Percentiles rank a stretch among this genome's conserved stretches.
phyloP scores from a whole-genome alignment of 2,113 vertebrate species.

The Seriola aureovittata region DNA sequence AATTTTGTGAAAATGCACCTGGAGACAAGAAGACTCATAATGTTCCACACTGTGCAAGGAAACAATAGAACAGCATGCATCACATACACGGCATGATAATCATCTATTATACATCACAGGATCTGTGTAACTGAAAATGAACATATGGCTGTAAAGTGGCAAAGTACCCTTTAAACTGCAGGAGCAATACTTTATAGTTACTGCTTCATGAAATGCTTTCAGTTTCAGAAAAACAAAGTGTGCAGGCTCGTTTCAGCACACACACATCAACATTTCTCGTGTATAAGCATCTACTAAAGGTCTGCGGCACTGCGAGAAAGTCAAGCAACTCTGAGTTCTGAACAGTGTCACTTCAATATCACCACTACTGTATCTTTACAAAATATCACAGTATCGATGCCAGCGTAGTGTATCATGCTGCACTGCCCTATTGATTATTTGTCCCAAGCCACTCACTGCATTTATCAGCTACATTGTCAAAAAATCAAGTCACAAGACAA shows the following conservation, averaged over 20 bases:
- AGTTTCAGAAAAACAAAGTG: not conserved
- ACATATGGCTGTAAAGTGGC: not conserved
- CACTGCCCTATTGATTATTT: conserved; percentile 21
- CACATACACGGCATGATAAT: not conserved
- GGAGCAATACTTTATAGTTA: not conserved
- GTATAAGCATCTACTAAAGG: not conserved
- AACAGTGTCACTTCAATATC: not conserved
- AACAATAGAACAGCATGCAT: not conserved
- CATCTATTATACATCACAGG: not conserved
- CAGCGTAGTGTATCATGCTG: not conserved
- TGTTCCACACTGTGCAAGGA: not conserved
- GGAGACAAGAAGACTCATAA: conserved; percentile 1
- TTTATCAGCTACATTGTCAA: conserved; percentile 13
- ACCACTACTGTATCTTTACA: not conserved
- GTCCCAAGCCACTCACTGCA: conserved; percentile 18
- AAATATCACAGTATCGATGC: not conserved
- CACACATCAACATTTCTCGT: not conserved
- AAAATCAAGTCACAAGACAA: not conserved
- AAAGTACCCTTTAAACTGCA: not conserved
- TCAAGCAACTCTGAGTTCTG: not conserved
- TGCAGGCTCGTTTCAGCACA: not conserved
- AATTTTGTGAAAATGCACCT: not conserved
- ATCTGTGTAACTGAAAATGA: not conserved
- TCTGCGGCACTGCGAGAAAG: not conserved
- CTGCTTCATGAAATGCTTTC: not conserved